Base-by-base conservation (phyloP, 2,113 vertebrate genomes). In the Nycticorax nycticorax region DNA sequence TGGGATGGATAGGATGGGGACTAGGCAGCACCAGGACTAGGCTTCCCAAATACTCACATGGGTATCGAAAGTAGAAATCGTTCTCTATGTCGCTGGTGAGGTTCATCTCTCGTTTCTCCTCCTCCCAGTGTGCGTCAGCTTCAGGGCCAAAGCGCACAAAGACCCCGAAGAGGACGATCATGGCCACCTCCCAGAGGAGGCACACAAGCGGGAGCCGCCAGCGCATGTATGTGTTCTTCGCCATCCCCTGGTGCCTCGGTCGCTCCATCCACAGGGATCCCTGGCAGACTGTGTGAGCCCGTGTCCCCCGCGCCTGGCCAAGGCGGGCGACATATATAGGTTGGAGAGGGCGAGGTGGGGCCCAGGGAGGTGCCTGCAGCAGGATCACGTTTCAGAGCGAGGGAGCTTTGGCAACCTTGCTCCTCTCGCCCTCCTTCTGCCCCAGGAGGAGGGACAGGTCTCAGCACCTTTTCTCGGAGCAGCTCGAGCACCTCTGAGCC, bases 11-110 rank as follows among this genome's bases (percentile, higher is more conserved):
- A 7, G 13, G n/a, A 60, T 37, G 19, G 27, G 30, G 60, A 77
- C 21, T 23, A 63, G 60, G 21, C 64, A 60, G 60, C 60, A 71
- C 7, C 32, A 57, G 67, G 21, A 76, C 16, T 19, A 47, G 28
- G 13, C 45, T 92, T 56, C 60, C 52, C n/a, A 11, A 83, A 63
- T 91, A 99, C 99, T 99, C 98, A 99, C 99, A 99, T 0, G 99
- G 99, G 73, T 99, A 99, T 98, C 99, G 98, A 97, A 96, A 99
- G 98, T 99, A 99, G 98, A 99, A 99, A 79, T 99, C 99, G 5
- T 99, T 99, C 88, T 99, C 99, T 2, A 98, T 62, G 69, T 99
- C 97, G 5, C 98, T 99, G 77, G 98, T 98, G 63, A 99, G 69
- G 97, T 99, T 99, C 24, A 95, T 3, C 0, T 33, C 0, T 2